Evolutionary conservation across 1,140 invertebrate species (phyloP).

Genomic region (Drosophila elegans): DNA sequence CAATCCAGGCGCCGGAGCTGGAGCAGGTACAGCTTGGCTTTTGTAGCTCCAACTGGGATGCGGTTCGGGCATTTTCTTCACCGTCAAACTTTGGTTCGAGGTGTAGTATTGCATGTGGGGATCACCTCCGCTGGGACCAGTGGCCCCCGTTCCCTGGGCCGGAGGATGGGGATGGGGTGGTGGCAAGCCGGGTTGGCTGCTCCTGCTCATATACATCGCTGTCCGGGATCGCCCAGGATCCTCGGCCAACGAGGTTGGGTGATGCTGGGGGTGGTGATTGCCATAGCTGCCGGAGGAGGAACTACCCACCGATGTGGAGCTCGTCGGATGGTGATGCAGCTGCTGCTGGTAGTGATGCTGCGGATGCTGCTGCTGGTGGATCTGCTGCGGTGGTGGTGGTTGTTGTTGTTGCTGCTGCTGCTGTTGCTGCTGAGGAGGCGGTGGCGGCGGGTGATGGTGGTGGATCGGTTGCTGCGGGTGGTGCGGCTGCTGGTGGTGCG

Average conservation of each 20-base stretch:
- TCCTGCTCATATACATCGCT: constrained; percentile 44
- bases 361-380: constrained; percentile 47
- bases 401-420: constrained; percentile 25
- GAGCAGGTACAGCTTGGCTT: constrained; percentile 24
- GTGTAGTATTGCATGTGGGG: constrained; percentile 74
- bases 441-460: constrained; percentile 51
- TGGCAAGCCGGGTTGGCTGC: constrained; percentile 34
- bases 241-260: constrained; percentile 4
- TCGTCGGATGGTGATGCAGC: constrained; percentile 42
- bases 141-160: not conserved
- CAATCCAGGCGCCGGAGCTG: constrained; percentile 30
- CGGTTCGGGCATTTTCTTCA: constrained; percentile 46
- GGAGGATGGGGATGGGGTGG: constrained; percentile 4
- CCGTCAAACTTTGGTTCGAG: constrained; percentile 65
- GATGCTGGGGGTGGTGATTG: constrained; percentile 24
- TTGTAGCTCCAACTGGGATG: constrained; percentile 61
- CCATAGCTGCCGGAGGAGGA: constrained; percentile 40
- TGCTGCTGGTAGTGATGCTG: constrained; percentile 38
- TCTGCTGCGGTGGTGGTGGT: constrained; percentile 26
- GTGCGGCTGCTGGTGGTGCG: constrained; percentile 34
- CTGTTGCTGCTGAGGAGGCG: constrained; percentile 16
- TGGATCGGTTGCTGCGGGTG: constrained; percentile 42
- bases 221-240: constrained; percentile 34
- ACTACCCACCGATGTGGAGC: constrained; percentile 18
- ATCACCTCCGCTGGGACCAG: constrained; percentile 40